Conservation (phyloP, 2,113 vertebrate genomes). For the Reinhardtius hippoglossoides region DNA sequence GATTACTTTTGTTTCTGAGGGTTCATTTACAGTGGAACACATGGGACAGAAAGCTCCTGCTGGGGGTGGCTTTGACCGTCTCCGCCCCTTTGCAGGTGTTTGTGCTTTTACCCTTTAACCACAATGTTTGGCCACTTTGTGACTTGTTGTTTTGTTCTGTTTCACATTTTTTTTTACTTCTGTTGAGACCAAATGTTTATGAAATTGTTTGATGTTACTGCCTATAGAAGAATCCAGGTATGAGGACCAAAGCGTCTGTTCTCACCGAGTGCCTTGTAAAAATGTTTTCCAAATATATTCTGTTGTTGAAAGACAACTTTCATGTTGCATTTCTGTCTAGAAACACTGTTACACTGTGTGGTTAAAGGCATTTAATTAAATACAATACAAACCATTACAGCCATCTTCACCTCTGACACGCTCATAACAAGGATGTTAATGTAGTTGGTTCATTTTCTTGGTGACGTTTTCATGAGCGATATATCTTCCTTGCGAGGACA, state of each 20-base stretch:
- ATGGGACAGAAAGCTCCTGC: slow-evolving; percentile 3
- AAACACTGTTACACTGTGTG: slow-evolving; percentile 5
- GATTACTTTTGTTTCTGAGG: slow-evolving; percentile 39
- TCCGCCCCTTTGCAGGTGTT: slow-evolving; percentile 36
- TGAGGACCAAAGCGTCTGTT: slow-evolving; percentile 47
- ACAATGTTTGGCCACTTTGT: slow-evolving; percentile 41
- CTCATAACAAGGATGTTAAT: not conserved
- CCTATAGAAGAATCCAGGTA: slow-evolving; percentile 47
- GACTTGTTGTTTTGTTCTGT: slow-evolving; percentile 36
- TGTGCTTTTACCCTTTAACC: slow-evolving; percentile 35
- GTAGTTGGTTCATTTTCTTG: slow-evolving; percentile 15
- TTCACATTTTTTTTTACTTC: slow-evolving; percentile 56
- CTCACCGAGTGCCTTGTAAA: slow-evolving; percentile 63
- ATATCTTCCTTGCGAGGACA: slow-evolving; percentile 3
- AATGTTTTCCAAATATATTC: slow-evolving; percentile 67
- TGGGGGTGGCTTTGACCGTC: not conserved
- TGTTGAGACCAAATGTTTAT: slow-evolving; percentile 74
- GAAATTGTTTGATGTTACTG: slow-evolving; percentile 60
- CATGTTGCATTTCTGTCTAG: slow-evolving; percentile 3
- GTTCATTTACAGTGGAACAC: slow-evolving; percentile 15
- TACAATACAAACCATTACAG: slow-evolving; percentile 47
- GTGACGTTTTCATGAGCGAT: slow-evolving; percentile 18
- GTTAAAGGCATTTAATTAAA: slow-evolving; percentile 62
- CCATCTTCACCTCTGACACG: not conserved
- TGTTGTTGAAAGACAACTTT: slow-evolving; percentile 30